Evolutionary conservation across 1,140 invertebrate genomes (phyloP).

Genomic region (Calephelis virginiensis): DNA sequence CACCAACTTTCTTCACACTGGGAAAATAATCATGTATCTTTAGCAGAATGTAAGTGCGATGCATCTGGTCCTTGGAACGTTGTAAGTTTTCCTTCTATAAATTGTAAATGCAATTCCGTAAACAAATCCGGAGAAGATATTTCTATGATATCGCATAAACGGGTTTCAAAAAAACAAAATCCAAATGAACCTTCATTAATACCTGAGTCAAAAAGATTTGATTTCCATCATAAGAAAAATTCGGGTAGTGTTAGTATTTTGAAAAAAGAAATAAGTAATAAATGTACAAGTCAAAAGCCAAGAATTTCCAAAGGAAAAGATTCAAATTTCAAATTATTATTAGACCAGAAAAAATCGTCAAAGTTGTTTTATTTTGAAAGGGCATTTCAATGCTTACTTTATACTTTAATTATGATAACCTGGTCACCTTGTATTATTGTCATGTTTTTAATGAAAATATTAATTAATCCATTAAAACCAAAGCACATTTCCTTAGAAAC

Average conservation of each 20-base stretch:
- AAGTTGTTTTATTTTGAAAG: neutral
- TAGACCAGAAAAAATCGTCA: neutral
- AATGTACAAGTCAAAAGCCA: too few relatives aligned
- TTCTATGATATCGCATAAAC: neutral
- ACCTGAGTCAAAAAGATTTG: too few relatives aligned
- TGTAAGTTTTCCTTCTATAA: conserved; percentile 17
- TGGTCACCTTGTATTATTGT: conserved; percentile 38
- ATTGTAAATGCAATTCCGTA: neutral
- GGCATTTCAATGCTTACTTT: conserved; percentile 26
- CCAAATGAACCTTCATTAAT: neutral
- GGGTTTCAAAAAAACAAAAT: neutral
- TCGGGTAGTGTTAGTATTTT: too few relatives aligned
- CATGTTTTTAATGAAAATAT: conserved; percentile 25
- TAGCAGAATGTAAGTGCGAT: neutral
- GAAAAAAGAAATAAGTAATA: too few relatives aligned
- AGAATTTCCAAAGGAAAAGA: neutral
- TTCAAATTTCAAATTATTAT: neutral
- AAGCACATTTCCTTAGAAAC: conserved; percentile 14
- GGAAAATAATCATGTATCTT: neutral
- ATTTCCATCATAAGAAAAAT: too few relatives aligned
- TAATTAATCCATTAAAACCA: conserved; percentile 35
- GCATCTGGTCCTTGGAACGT: conserved; percentile 20
- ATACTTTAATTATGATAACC: conserved; percentile 25
- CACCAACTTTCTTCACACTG: too few relatives aligned
- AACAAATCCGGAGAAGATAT: neutral